Base-by-base conservation (phyloP, 2,113 vertebrate species). In the Gasterosteus nipponicus region DNA sequence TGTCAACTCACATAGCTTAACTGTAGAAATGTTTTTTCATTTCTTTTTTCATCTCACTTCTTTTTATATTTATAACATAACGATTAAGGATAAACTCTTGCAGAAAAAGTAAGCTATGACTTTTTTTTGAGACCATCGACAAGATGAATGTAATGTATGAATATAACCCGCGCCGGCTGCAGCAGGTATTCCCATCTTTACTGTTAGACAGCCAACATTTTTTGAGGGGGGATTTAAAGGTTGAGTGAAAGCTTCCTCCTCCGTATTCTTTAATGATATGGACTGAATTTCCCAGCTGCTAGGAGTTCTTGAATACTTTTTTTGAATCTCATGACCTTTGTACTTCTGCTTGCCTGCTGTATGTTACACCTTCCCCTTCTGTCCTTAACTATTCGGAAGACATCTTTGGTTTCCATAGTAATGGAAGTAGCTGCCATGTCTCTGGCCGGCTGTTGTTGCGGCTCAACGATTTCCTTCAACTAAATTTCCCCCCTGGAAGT, bases 61-160 rank as follows among this genome's bases (percentile, higher is more conserved):
- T 58, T 42, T 63, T 51, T 7, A 6, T 51, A 39, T 15, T 44
- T 67, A 12, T 41, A 65, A 60, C 22, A 63, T 53, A 56, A 59
- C 59, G 73, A 64, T 80, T 46, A 80, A 54, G 39, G 64, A 33
- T 70, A 59, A 64, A 46, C 47, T 76, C n/a, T 56, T 11, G 33
- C 33, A 46, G 51, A 69, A 46, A 80, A 68, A 76, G 15, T 56
- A 63, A 49, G 16, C 26, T 9, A 3, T 18, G 12, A 65, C 41
- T 71, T 83, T 75, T 71, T 78, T 70, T 61, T 65, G 51, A 61
- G 42, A 51, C 6, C 61, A 75, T 63, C 33, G 63, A 62, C 67
- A 72, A 47, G 65, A 26, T 44, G 3, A 61, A 56, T n/a, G 46
- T 47, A 60, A 57, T 57, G 1, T 26, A 26, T 1, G 22, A 26